Conservation (phyloP, 2,888 invertebrate genomes). For the Agrotis ipsilon region DNA sequence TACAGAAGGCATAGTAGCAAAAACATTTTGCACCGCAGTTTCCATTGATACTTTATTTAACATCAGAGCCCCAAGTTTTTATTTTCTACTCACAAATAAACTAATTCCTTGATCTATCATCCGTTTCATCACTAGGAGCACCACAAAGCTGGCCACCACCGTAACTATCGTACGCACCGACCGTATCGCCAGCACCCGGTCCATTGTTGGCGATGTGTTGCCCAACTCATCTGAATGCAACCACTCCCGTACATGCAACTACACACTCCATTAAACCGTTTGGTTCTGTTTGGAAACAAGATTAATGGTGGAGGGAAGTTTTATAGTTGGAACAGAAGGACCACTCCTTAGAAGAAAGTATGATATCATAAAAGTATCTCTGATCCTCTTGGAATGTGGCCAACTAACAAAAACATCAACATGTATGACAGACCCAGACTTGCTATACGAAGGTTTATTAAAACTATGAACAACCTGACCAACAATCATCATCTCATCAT, state of each 20-base stretch:
- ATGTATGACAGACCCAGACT: no score
- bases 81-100: conserved; percentile 23
- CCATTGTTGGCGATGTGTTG: conserved; percentile 58
- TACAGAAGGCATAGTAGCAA: no score
- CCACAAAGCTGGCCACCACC: conserved; percentile 61
- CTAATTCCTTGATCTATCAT: conserved; percentile 55
- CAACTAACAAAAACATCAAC: background rate
- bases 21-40: no score
- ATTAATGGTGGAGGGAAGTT: conserved; percentile 71
- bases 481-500: no score
- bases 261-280: conserved; percentile 81
- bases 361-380: background rate
- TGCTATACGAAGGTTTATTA: background rate
- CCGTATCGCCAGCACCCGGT: conserved; percentile 56
- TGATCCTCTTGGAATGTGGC: no score
- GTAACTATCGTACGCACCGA: conserved; percentile 61
- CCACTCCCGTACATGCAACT: conserved; percentile 80
- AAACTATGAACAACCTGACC: background rate
- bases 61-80: conserved; percentile 12
- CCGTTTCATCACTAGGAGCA: conserved; percentile 56
- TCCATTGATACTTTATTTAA: background rate
- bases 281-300: conserved; percentile 84
- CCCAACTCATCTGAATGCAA: conserved; percentile 75
- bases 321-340: conserved; percentile 29
- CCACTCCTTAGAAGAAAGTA: conserved; percentile 44